Base-by-base conservation (phyloP, 2,888 invertebrate species). In the Ashinkailepas kermadecensis region DNA sequence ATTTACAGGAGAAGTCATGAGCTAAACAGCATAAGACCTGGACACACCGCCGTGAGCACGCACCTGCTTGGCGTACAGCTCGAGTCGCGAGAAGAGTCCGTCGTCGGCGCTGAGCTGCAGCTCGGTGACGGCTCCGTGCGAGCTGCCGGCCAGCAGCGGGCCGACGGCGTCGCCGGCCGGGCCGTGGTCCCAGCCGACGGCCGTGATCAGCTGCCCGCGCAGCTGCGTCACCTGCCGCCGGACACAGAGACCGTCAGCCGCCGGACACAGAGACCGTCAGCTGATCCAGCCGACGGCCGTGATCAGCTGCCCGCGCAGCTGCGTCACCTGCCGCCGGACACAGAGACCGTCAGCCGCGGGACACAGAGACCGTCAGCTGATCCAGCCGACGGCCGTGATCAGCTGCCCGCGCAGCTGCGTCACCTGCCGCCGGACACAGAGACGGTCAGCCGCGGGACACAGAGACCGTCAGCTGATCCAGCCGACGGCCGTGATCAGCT, bases 341-440 rank as follows among this genome's bases (percentile, higher is more conserved):
- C n/a, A n/a, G n/a, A n/a, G n/a, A n/a, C n/a, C n/a, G n/a, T n/a
- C n/a, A n/a, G n/a, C n/a, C n/a, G n/a, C n/a, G n/a, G n/a, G n/a
- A n/a, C n/a, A n/a, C n/a, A n/a, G n/a, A n/a, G n/a, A n/a, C n/a
- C n/a, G n/a, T n/a, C n/a, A n/a, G n/a, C n/a, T n/a, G n/a, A n/a
- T n/a, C 94, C 97, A 98, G 0, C 93, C 97, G 0, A 98, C 94
- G 81, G 95, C 93, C 0, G 96, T 96, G 56, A 98, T 92, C 86
- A 95, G 93, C 87, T 95, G 94, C 70, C 93, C 92, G 84, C 85
- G 86, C 62, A 86, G 81, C 87, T 92, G 93, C 59, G 87, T 86
- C 65, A 88, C 89, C 90, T 90, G 84, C 10, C 84, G 18, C 62
- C 18, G 1, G 62, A 8, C 18, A 6, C 62, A 62, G 15, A 15